These are phyloP conservation scores for Lepetodrilus schrolli DNA, from an alignment of 2,888 invertebrate genomes.

Conservation along the genomic window DNA sequence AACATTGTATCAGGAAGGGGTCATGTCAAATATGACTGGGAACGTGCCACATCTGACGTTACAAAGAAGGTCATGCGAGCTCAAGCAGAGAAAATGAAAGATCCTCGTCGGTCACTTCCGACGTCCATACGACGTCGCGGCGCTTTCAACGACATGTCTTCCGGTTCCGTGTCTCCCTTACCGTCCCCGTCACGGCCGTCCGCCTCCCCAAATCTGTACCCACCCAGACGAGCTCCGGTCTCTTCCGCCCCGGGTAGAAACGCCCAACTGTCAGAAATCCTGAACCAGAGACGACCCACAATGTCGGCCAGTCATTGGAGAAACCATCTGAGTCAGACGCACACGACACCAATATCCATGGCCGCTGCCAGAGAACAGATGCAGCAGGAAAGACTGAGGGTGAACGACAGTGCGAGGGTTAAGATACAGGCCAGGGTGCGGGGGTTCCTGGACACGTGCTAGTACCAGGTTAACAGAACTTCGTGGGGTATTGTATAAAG, in stretches of 20 bases:
- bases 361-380: constrained; percentile 42
- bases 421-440: background rate
- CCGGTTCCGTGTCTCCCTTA: background rate
- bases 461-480: too few relatives aligned
- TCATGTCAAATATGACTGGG: constrained; percentile 55
- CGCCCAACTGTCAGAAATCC: constrained; percentile 52
- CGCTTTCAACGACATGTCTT: background rate
- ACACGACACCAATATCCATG: constrained; percentile 44
- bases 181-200: background rate
- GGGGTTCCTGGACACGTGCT: background rate
- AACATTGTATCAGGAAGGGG: constrained; percentile 44
- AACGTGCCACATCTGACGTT: constrained; percentile 54
- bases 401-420: background rate
- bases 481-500: too few relatives aligned
- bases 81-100: constrained; percentile 34
- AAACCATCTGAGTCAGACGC: constrained; percentile 46
- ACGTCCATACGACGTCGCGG: background rate
- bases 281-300: constrained; percentile 53
- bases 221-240: background rate
- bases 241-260: constrained; percentile 33
- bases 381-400: background rate
- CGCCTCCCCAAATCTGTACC: background rate
- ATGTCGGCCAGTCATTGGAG: constrained; percentile 58
- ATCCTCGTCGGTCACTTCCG: constrained; percentile 4
- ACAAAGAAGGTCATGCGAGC: constrained; percentile 60